Evolutionary conservation across 2,888 invertebrate species (phyloP).

Genomic region (Colostygia pectinataria): DNA sequence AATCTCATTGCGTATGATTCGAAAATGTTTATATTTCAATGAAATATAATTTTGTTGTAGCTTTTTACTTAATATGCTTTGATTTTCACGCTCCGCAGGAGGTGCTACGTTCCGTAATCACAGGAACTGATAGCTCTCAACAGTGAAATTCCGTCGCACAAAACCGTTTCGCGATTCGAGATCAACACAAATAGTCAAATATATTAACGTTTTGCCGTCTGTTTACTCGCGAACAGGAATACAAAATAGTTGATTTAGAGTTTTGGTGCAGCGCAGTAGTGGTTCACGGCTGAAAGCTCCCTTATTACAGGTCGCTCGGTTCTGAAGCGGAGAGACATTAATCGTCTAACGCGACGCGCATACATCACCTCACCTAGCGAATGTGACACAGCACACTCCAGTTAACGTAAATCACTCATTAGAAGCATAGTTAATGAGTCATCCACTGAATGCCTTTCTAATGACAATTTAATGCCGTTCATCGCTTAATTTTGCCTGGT

Average conservation of each 20-base stretch:
- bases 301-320: slow-evolving; percentile 58
- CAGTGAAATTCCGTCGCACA: not conserved
- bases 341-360: slow-evolving; percentile 49
- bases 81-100: slow-evolving; percentile 15
- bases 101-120: slow-evolving; percentile 9
- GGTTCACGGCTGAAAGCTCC: slow-evolving; percentile 58
- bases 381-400: slow-evolving; percentile 62
- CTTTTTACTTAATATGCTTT: slow-evolving; percentile 13
- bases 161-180: too few relatives aligned
- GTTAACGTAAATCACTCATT: slow-evolving; percentile 72
- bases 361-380: slow-evolving; percentile 53
- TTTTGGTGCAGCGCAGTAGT: slow-evolving; percentile 51
- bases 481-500: slow-evolving; percentile 68
- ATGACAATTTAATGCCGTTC: slow-evolving; percentile 73
- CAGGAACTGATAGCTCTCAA: slow-evolving; percentile 3
- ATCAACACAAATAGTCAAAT: too few relatives aligned
- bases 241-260: slow-evolving; percentile 53
- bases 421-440: slow-evolving; percentile 63
- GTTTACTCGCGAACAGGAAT: slow-evolving; percentile 34
- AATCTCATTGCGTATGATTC: slow-evolving; percentile 57
- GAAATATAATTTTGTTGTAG: slow-evolving; percentile 13
- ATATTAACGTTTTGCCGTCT: slow-evolving; percentile 10
- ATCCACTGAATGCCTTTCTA: slow-evolving; percentile 65
- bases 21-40: slow-evolving; percentile 39
- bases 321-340: slow-evolving; percentile 50